phyloP scores from a whole-genome alignment of 30 jellyfish, hydroid and myxozoan species.

The Catostylus mosaicus region DNA sequence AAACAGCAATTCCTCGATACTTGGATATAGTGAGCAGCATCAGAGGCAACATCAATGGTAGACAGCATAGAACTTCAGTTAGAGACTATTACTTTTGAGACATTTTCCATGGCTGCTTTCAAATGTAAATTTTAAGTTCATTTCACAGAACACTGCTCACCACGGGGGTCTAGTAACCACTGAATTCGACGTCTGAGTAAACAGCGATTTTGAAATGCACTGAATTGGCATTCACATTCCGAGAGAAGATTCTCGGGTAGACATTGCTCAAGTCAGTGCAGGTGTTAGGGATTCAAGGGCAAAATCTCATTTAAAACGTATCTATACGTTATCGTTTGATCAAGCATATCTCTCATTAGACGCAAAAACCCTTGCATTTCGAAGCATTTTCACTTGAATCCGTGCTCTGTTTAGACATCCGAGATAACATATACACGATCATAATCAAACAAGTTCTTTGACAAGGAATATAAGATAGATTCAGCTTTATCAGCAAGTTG shows the following conservation, averaged over 20 bases:
- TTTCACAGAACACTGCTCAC: constrained; percentile 15
- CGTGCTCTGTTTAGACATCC: too few species aligned
- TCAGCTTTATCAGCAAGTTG: too few species aligned
- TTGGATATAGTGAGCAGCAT: not conserved
- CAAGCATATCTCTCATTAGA: not conserved
- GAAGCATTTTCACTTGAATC: not conserved
- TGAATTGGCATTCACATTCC: too few species aligned
- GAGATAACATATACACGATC: not conserved
- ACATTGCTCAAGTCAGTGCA: too few species aligned
- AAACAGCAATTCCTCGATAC: not conserved
- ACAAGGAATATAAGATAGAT: too few species aligned
- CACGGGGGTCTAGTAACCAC: constrained; percentile 16
- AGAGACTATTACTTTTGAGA: not conserved
- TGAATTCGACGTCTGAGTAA: not conserved
- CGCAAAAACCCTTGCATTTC: not conserved
- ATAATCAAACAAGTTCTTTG: not conserved
- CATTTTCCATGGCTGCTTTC: not conserved
- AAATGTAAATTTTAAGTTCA: constrained; percentile 7
- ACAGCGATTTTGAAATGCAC: too few species aligned
- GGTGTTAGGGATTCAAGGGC: not conserved
- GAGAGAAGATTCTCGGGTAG: too few species aligned
- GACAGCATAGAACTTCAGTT: not conserved
- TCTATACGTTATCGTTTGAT: not conserved
- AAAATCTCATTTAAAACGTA: not conserved
- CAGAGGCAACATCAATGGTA: not conserved